phyloP scores from a whole-genome alignment of 2,113 vertebrate species.

The Clupea harengus region DNA sequence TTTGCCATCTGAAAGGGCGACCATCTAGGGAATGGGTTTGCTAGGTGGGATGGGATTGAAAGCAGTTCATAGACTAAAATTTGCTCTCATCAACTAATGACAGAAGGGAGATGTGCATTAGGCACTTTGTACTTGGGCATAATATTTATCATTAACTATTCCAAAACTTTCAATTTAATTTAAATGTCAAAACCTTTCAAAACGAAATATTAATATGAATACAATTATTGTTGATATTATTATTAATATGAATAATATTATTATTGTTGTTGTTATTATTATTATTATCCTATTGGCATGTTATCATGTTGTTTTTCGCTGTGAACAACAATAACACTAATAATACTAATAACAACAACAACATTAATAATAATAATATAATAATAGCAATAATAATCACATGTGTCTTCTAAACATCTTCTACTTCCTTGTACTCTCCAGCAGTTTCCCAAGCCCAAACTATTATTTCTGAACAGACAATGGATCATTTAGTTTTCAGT shows the following conservation, averaged over 20 bases:
- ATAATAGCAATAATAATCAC: conserved; percentile 10
- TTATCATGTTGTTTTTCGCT: not conserved
- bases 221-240: not conserved
- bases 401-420: not conserved
- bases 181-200: not conserved
- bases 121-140: not conserved
- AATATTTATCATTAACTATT: not conserved
- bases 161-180: too few species aligned
- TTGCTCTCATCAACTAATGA: not conserved
- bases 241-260: conserved; percentile 25
- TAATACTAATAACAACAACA: conserved; percentile 17
- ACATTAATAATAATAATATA: conserved; percentile 5
- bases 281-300: not conserved
- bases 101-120: not conserved
- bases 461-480: not conserved
- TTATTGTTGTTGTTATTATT: not conserved
- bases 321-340: not conserved
- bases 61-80: not conserved
- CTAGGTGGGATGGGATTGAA: not conserved
- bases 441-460: not conserved
- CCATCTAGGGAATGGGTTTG: not conserved
- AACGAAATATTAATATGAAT: not conserved
- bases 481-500: conserved; percentile 72
- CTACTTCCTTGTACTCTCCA: not conserved
- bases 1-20: not conserved